These are phyloP conservation scores for Sardinella longiceps DNA, from an alignment of 2,797 vertebrate genomes.

Conservation along the genomic window DNA sequence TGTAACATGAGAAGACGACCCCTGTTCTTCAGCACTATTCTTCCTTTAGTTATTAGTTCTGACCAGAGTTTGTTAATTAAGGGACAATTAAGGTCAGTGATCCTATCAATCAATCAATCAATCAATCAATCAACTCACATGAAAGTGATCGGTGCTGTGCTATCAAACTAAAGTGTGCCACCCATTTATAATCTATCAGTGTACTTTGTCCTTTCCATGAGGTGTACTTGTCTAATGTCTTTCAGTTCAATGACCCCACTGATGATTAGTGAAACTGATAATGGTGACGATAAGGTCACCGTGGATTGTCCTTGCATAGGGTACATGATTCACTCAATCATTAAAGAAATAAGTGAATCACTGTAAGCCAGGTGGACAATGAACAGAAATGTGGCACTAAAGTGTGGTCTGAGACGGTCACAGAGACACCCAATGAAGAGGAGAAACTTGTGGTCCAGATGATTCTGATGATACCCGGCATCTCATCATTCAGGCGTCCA, in stretches of 20 bases:
- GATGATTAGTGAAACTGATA: not conserved
- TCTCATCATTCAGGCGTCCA: too few relatives aligned
- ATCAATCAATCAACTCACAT: not conserved
- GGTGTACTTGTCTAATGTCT: not conserved
- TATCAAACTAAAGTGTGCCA: not conserved
- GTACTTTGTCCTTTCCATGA: not conserved
- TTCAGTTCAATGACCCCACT: not conserved
- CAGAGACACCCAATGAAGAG: not conserved
- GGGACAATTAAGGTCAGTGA: not conserved
- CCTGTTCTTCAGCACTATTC: not conserved
- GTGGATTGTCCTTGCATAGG: not conserved
- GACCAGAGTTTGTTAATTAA: not conserved
- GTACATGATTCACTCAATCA: not conserved
- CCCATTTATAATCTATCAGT: not conserved
- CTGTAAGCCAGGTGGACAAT: slow-evolving; percentile 40
- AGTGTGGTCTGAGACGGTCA: not conserved
- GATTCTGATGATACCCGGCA: not conserved
- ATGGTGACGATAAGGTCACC: not conserved
- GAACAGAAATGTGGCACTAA: not conserved
- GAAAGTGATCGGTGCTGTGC: not conserved
- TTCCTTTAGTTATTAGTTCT: not conserved
- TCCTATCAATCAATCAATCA: not conserved
- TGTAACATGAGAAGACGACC: not conserved
- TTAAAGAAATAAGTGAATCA: not conserved
- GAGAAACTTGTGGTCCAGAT: not conserved